phyloP scores from a whole-genome alignment of 1,140 invertebrate species.

The Hirudo medicinalis region DNA sequence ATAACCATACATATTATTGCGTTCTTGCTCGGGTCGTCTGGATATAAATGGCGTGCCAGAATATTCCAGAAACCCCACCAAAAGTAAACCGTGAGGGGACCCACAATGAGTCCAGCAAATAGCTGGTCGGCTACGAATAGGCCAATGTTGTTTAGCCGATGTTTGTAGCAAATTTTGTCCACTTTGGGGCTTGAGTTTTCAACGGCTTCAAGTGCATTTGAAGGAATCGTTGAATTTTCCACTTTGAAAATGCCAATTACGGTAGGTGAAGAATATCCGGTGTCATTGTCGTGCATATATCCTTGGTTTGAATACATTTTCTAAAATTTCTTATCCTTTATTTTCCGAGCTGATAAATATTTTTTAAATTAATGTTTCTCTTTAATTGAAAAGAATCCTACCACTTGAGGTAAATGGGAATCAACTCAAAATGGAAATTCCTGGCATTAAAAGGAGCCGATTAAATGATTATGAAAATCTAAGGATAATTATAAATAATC shows the following conservation, averaged over 20 bases:
- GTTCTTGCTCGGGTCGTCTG: neutral
- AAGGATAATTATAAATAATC: too few relatives aligned
- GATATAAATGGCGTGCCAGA: neutral
- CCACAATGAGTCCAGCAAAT: slow-evolving; percentile 8
- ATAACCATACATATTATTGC: slow-evolving; percentile 3
- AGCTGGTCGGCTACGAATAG: slow-evolving; percentile 13
- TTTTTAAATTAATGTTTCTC: too few relatives aligned
- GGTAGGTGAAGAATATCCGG: neutral
- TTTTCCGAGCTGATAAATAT: too few relatives aligned
- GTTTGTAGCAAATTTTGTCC: neutral
- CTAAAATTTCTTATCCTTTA: too few relatives aligned
- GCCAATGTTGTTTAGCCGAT: neutral
- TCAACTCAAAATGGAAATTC: too few relatives aligned
- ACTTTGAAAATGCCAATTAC: neutral
- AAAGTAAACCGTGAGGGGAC: slow-evolving; percentile 5
- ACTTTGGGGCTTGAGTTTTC: neutral
- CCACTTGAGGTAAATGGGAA: too few relatives aligned
- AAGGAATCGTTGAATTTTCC: neutral
- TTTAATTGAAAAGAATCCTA: too few relatives aligned
- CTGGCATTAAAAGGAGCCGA: too few relatives aligned
- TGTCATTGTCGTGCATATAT: neutral
- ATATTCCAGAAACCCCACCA: slow-evolving; percentile 14
- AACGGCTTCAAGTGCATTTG: neutral
- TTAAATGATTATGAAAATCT: too few relatives aligned
- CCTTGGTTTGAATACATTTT: too few relatives aligned